Evolutionary conservation across 1,140 invertebrate genomes (phyloP).

Genomic region (Dolichoris vasculosae): DNA sequence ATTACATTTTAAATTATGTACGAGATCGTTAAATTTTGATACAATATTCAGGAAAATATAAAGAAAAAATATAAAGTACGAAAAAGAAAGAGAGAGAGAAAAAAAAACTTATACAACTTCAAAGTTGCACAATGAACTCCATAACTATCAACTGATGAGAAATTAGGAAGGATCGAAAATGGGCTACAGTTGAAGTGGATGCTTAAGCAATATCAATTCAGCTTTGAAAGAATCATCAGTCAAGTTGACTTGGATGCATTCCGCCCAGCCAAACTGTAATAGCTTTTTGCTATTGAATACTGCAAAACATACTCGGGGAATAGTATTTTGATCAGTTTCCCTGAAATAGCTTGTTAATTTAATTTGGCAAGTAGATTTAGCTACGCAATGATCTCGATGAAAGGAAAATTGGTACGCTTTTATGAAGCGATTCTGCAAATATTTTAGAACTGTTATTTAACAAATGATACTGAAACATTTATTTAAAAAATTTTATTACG

Average conservation of each 20-base stretch:
- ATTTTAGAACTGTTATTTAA: too few species aligned
- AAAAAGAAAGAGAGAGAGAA: not conserved
- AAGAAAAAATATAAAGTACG: not conserved
- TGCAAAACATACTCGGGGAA: not conserved
- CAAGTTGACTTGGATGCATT: conserved; percentile 52
- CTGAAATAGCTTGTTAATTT: not conserved
- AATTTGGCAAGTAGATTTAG: not conserved
- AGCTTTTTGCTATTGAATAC: not conserved
- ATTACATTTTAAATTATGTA: too few species aligned
- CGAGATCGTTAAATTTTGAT: too few species aligned
- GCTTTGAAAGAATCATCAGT: conserved; percentile 63
- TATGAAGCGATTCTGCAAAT: too few species aligned
- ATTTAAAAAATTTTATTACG: too few species aligned
- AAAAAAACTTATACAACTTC: not conserved
- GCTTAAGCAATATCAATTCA: conserved; percentile 63
- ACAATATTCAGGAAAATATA: too few species aligned
- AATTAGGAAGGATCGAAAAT: conserved; percentile 56
- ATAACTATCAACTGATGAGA: conserved; percentile 57
- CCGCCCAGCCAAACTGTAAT: not conserved
- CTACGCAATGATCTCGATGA: not conserved
- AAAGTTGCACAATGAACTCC: not conserved
- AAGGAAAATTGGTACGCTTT: not conserved
- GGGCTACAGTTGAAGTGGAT: conserved; percentile 56
- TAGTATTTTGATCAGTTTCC: not conserved
- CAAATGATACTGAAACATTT: too few species aligned